These are phyloP conservation scores for Galerucella pusilla DNA, from an alignment of 2,888 invertebrate genomes.

Conservation along the genomic window DNA sequence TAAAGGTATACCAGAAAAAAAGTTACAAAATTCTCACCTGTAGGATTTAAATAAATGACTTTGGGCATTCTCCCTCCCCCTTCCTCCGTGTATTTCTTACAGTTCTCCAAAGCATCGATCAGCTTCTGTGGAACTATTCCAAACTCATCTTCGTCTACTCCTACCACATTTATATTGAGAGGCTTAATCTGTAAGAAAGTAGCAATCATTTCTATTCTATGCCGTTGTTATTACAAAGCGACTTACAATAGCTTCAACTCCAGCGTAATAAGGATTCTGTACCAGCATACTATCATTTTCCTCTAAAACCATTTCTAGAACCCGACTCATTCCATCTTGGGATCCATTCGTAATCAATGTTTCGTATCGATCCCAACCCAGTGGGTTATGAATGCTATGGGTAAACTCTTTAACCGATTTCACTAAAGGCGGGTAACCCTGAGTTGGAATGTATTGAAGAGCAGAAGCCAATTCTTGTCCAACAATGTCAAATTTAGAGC, in stretches of 20 bases:
- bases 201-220: not conserved
- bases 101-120: slow-evolving; percentile 68
- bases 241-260: slow-evolving; percentile 75
- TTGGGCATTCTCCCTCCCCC: slow-evolving; percentile 72
- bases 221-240: not conserved
- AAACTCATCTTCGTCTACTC: slow-evolving; percentile 76
- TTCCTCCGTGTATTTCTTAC: slow-evolving; percentile 64
- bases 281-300: slow-evolving; percentile 78
- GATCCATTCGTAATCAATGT: slow-evolving; percentile 79
- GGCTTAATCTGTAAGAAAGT: slow-evolving; percentile 73
- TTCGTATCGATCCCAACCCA: slow-evolving; percentile 71
- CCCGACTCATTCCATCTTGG: slow-evolving; percentile 82
- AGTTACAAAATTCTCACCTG: slow-evolving; percentile 55
- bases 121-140: slow-evolving; percentile 75
- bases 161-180: slow-evolving; percentile 72
- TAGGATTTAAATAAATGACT: slow-evolving; percentile 79
- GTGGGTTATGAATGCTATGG: slow-evolving; percentile 73
- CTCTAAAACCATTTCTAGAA: slow-evolving; percentile 77
- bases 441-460: slow-evolving; percentile 81
- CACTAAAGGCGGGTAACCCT: slow-evolving; percentile 73
- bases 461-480: slow-evolving; percentile 73
- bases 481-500: slow-evolving; percentile 68
- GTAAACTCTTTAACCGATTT: slow-evolving; percentile 74
- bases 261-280: slow-evolving; percentile 78
- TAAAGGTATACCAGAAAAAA: no score